Conservation (phyloP, 2,113 vertebrate species). For the Bucco capensis region DNA sequence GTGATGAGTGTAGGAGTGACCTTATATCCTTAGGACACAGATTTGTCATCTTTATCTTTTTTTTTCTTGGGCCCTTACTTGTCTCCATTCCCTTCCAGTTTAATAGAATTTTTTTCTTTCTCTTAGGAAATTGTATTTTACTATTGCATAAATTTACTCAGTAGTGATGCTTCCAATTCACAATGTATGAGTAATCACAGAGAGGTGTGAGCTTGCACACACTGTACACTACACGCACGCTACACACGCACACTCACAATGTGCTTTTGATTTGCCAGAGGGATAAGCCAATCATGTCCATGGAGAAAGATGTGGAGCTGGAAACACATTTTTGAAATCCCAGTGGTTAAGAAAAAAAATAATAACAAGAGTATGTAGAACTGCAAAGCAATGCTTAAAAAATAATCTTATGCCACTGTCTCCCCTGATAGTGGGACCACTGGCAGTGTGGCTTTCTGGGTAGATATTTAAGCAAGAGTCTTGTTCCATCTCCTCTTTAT, state of each 20-base stretch:
- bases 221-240: not conserved
- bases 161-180: constrained; percentile 48
- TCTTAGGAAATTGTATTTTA: constrained; percentile 57
- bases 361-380: not conserved
- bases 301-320: not conserved
- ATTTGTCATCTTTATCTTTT: not conserved
- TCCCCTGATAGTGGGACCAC: not conserved
- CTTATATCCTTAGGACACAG: constrained; percentile 32
- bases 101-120: constrained; percentile 33
- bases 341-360: not conserved
- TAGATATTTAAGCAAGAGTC: not conserved
- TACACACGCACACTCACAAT: not conserved
- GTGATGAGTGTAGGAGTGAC: not conserved
- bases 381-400: not conserved
- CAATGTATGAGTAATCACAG: constrained; percentile 37
- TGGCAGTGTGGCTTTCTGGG: not conserved
- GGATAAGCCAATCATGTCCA: not conserved
- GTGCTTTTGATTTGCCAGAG: constrained; percentile 22
- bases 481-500: not conserved
- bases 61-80: constrained; percentile 31
- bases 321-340: not conserved
- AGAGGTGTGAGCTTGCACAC: constrained; percentile 24
- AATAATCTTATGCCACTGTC: not conserved
- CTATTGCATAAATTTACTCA: constrained; percentile 55
- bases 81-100: constrained; percentile 66